phyloP scores from a whole-genome alignment of 2,888 invertebrate species.

The Galerucella pusilla region DNA sequence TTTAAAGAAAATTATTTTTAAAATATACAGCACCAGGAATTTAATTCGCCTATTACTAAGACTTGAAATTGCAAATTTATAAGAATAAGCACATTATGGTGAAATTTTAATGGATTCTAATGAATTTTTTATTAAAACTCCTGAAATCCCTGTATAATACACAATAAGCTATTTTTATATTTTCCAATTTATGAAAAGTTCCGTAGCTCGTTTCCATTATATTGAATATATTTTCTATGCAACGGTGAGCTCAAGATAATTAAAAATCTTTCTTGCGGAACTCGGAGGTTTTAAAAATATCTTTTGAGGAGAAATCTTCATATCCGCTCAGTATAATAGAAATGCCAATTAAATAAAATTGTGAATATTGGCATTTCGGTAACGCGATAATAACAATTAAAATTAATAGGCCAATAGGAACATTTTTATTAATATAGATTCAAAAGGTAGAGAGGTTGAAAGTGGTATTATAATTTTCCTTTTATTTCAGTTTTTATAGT shows the following conservation, averaged over 20 bases:
- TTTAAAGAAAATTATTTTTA: no score
- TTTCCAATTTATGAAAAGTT: not conserved
- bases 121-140: not conserved
- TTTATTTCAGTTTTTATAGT: no score
- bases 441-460: no score
- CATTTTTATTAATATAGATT: not conserved
- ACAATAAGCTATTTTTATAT: not conserved
- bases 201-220: not conserved
- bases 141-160: not conserved
- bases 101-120: not conserved
- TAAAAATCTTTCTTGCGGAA: conserved; percentile 6
- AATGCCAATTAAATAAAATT: not conserved
- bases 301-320: not conserved
- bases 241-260: conserved; percentile 2
- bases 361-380: not conserved
- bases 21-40: not conserved
- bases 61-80: not conserved
- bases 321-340: not conserved
- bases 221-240: conserved; percentile 3
- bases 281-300: conserved; percentile 6
- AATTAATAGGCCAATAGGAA: not conserved
- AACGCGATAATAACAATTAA: not conserved
- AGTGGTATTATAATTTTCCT: no score
- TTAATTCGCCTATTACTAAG: not conserved
- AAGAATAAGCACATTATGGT: not conserved